phyloP scores from a whole-genome alignment of 2,888 invertebrate species.

The Leucophenga montana region DNA sequence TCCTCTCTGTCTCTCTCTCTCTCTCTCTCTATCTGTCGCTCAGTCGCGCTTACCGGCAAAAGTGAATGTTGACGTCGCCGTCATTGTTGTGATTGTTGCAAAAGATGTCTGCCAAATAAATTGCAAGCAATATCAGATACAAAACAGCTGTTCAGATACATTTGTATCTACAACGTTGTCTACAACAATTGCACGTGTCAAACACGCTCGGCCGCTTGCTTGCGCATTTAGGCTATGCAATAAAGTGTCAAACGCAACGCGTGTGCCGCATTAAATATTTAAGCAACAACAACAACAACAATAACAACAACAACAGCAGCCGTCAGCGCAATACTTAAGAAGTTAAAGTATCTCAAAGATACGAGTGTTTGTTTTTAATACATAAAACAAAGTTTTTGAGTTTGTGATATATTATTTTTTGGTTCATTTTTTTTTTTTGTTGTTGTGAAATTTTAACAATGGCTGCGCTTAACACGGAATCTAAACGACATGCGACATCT shows the following conservation, averaged over 20 bases:
- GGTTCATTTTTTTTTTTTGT: constrained; percentile 19
- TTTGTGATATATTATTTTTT: constrained; percentile 22
- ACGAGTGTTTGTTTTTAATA: constrained; percentile 6
- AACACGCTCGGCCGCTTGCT: neutral
- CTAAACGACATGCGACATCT: constrained; percentile 13
- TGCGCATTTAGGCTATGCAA: constrained; percentile 1
- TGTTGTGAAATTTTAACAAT: constrained; percentile 7
- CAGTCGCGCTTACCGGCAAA: neutral
- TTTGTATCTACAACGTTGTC: constrained; percentile 11
- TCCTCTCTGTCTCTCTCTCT: neutral
- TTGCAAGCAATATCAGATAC: neutral
- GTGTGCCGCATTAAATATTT: constrained; percentile 7
- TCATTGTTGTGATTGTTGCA: neutral
- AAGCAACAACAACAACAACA: neutral
- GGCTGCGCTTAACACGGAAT: neutral
- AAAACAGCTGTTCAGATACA: constrained; percentile 20
- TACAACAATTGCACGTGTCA: constrained; percentile 12
- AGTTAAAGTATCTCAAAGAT: constrained; percentile 25
- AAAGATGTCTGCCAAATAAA: constrained; percentile 10
- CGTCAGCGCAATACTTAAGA: too few relatives aligned
- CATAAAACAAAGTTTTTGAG: neutral
- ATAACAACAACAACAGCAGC: too few relatives aligned
- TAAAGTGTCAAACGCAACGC: constrained; percentile 16
- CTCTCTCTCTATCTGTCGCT: neutral
- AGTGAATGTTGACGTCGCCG: neutral